Evolutionary conservation across 2,113 vertebrate species (phyloP), one percentile per base, ranked within the genome.

Genomic region (Oceanodroma tethys): DNA sequence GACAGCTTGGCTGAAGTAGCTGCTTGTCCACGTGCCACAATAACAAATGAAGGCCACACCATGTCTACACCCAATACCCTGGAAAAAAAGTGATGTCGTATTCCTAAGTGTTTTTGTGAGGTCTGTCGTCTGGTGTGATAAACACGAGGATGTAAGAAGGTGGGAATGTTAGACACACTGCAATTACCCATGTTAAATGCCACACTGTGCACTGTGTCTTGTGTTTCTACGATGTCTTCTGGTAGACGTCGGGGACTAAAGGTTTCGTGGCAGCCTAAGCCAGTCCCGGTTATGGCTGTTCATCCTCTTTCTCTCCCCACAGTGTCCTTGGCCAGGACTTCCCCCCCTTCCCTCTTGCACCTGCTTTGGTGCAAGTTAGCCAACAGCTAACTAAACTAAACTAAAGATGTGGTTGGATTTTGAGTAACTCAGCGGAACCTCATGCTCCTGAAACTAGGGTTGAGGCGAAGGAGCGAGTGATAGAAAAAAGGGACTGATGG

Each of bases 401-500:
- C 29, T 75, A 43, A 88, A 86, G 53, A 52, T 0, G 0, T n/a
- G 22, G 11, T 5, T 92, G 74, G 32, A 36, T 48, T 92, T 75
- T 25, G 30, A 47, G 59, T 26, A 68, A 0, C 16, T 68, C 27
- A 32, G 16, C 40, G 81, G 53, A 52, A 48, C 34, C 32, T 83
- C 2, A 0, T 63, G n/a, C 26, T 36, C 0, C 0, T 62, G 48
- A 83, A 86, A 68, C 29, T 20, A 45, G 13, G 19, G 36, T 58
- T 92, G 67, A 74, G 40, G 23, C 29, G 75, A 71, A 95, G 47
- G 70, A 75, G 11, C 18, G 20, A 80, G 30, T 55, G 22, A 16
- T 12, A 58, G 27, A 21, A 81, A 73, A 67, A 81, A 66, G 10
- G 16, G 13, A 58, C 80, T 70, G 48, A 32, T 2, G 4, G 53